Evolutionary conservation across 1,140 invertebrate species (phyloP).

Genomic region (Eulimnadia texana): DNA sequence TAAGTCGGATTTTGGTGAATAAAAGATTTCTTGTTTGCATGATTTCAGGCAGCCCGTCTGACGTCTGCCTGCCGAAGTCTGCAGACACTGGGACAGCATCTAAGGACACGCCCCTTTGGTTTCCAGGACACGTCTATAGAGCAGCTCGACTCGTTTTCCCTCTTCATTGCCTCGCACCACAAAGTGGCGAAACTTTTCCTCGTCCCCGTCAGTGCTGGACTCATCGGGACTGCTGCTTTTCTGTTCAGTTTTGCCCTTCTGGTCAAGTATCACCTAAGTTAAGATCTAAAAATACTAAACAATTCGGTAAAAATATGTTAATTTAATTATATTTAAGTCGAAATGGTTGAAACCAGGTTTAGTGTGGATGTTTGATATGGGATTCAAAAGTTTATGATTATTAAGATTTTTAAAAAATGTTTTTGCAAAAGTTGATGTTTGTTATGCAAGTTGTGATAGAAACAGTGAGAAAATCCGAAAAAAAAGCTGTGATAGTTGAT

Average conservation of each 20-base stretch:
- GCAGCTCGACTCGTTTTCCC: constrained; percentile 12
- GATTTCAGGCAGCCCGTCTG: constrained; percentile 6
- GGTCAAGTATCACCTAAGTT: background rate
- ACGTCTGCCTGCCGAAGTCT: constrained; percentile 7
- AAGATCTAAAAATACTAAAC: no score
- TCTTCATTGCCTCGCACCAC: constrained; percentile 8
- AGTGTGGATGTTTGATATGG: no score
- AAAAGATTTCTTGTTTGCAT: no score
- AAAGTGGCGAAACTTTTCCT: constrained; percentile 1
- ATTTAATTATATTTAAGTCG: no score
- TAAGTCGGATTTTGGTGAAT: no score
- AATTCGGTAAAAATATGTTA: no score
- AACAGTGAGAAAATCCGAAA: no score
- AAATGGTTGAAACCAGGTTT: no score
- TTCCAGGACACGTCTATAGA: constrained; percentile 10
- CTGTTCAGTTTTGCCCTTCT: background rate
- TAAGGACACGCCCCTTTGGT: constrained; percentile 7
- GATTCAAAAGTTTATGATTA: no score
- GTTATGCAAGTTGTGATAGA: no score
- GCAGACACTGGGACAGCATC: background rate
- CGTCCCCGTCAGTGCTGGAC: constrained; percentile 4
- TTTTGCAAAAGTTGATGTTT: no score
- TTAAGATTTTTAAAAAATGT: no score
- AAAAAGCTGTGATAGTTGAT: background rate
- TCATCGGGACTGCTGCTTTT: constrained; percentile 3